A percentile compares a stretch with the other conserved stretches of the same genome.
These are phyloP conservation scores for Rotaria magnacalcarata DNA, from an alignment of 2,888 invertebrate species.

Conservation along the genomic window DNA sequence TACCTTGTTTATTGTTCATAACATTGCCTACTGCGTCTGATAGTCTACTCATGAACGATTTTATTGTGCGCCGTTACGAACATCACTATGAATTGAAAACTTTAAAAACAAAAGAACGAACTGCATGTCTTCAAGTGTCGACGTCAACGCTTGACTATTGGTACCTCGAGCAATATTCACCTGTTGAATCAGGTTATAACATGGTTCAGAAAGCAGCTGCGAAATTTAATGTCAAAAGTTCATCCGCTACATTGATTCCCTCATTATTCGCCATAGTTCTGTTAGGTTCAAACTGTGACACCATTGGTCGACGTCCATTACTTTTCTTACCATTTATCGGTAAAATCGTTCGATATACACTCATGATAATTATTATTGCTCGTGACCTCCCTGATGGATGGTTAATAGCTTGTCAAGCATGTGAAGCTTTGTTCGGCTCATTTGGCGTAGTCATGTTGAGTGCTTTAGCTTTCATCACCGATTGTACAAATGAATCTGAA, in stretches of 20 bases:
- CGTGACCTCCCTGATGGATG: background rate
- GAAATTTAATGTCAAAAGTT: background rate
- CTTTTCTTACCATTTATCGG: slow-evolving; percentile 2
- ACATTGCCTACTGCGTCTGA: background rate
- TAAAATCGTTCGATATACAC: background rate
- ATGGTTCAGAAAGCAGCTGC: background rate
- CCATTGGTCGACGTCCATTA: background rate
- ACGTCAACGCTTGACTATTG: background rate
- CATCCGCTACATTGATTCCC: background rate
- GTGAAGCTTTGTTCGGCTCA: background rate
- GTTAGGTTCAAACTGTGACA: background rate
- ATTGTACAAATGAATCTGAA: background rate
- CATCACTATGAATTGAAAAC: background rate
- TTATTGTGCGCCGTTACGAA: background rate
- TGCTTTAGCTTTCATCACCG: background rate
- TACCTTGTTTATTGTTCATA: slow-evolving; percentile 2
- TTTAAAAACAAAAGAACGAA: background rate
- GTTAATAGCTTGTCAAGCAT: background rate
- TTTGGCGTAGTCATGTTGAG: background rate
- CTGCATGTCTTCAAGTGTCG: background rate
- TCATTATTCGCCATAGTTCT: background rate
- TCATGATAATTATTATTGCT: background rate
- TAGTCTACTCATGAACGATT: background rate
- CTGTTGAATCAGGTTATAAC: background rate
- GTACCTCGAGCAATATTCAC: background rate